Evolutionary conservation across 30 jellyfish, hydroid and myxozoan species (phyloP).

Genomic region (Pelagia noctiluca): DNA sequence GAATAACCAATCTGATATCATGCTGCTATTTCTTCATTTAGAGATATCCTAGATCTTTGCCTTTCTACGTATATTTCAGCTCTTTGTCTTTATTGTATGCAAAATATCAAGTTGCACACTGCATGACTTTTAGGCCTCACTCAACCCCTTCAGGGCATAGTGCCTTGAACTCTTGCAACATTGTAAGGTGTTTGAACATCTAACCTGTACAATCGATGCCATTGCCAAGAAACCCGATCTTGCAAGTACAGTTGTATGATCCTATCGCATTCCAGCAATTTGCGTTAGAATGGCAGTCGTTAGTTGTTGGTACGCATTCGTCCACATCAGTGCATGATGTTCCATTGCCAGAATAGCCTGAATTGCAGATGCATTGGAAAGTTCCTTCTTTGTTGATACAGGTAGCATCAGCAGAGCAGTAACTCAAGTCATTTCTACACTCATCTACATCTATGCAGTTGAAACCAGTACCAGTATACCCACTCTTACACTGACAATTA

Average conservation of each 20-base stretch:
- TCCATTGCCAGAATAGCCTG: constrained; percentile 60
- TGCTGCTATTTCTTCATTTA: no score
- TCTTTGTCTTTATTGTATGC: no score
- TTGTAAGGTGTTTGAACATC: not conserved
- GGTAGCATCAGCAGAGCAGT: constrained; percentile 24
- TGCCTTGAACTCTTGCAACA: no score
- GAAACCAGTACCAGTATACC: constrained; percentile 51
- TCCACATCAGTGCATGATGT: constrained; percentile 46
- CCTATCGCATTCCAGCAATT: constrained; percentile 34
- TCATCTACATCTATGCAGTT: constrained; percentile 59
- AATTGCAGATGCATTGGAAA: constrained; percentile 10
- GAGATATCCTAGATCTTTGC: no score
- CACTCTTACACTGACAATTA: constrained; percentile 70
- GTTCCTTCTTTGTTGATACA: constrained; percentile 31
- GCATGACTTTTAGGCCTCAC: no score
- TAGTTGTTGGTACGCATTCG: constrained; percentile 21
- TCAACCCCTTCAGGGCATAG: no score
- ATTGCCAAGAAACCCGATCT: constrained; percentile 45
- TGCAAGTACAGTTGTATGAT: constrained; percentile 37
- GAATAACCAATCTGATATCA: no score
- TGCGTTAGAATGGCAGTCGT: constrained; percentile 51
- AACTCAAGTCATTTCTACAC: constrained; percentile 7
- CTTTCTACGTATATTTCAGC: no score
- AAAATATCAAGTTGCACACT: no score
- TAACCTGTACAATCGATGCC: constrained; percentile 39